phyloP scores from a whole-genome alignment of 2,113 vertebrate genomes.

The Dicaeum eximium region DNA sequence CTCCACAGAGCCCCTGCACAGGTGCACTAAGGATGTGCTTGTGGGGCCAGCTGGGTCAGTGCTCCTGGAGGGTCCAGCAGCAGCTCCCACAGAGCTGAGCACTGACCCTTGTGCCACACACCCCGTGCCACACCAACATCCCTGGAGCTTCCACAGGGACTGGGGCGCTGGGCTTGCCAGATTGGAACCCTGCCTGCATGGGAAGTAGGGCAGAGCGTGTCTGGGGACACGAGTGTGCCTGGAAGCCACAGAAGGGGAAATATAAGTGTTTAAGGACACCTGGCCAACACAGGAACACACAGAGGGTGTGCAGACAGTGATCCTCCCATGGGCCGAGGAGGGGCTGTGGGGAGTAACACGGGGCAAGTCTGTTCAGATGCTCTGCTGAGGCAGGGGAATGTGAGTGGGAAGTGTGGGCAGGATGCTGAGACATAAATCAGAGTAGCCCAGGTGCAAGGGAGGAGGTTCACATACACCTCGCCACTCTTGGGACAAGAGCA shows the following conservation, averaged over 20 bases:
- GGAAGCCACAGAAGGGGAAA: neutral
- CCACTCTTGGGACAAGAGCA: neutral
- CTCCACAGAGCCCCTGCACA: neutral
- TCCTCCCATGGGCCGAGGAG: rapidly evolving
- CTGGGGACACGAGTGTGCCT: neutral
- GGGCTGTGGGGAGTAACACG: rapidly evolving
- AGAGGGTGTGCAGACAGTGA: rapidly evolving
- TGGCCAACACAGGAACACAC: rapidly evolving
- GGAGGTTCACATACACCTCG: neutral
- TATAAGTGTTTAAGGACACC: neutral
- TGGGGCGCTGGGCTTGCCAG: neutral
- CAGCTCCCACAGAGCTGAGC: neutral
- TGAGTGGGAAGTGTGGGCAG: neutral
- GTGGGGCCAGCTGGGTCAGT: neutral
- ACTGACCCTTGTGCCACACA: neutral
- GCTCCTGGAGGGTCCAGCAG: neutral
- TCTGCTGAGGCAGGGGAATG: conserved; percentile 44
- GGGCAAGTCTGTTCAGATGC: neutral
- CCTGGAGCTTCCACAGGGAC: neutral
- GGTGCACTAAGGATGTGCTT: neutral
- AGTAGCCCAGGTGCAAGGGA: neutral
- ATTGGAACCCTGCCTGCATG: neutral
- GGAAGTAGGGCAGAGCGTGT: neutral
- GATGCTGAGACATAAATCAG: neutral
- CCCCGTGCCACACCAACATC: rapidly evolving